Evolutionary conservation across 2,113 vertebrate species (phyloP), one percentile per base, ranked within the genome.

Genomic region (Pelodiscus sinensis): DNA sequence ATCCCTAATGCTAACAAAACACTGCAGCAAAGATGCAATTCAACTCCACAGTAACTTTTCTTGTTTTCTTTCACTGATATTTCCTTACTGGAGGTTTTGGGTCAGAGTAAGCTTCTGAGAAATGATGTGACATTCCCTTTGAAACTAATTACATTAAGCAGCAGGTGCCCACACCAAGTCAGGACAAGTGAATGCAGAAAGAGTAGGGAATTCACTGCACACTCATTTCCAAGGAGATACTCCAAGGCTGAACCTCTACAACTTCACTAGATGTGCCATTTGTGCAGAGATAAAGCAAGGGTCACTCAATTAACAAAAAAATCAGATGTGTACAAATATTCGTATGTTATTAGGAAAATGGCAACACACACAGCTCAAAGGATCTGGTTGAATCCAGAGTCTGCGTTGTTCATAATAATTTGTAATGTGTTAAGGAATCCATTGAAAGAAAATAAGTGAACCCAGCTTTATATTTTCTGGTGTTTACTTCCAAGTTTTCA

Each of bases 61-160:
- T 89, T 95, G 81, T 88, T 98, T 97, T 95, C 88, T 97, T 95
- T 97, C 92, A 83, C 90, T 96, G 97, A 92, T 98, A 96, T 94
- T 97, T 97, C 94, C 94, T 97, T 95, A 95, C 77, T 92, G 97
- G 71, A 92, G 89, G 54, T 96, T 96, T 90, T 95, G 96, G 97
- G 97, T 96, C 94, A 94, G 82, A 95, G 83, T 85, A 94, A 97
- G 97, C 97, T 97, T 97, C 55, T 52, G 94, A 97, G 97, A 95
- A 95, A 94, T 88, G 93, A 90, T 85, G 89, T 84, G 57, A 97
- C 96, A 96, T 97, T 98, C 98, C 98, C 98, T 98, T 92, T 97
- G 98, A 98, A 98, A 98, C 97, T 98, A 98, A 98, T 98, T 98
- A 98, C 96, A 89, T 92, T 97, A 98, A 98, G 96, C 95, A 98